Conservation (phyloP, 2,797 vertebrate genomes). For the Onychomys arenicola region DNA sequence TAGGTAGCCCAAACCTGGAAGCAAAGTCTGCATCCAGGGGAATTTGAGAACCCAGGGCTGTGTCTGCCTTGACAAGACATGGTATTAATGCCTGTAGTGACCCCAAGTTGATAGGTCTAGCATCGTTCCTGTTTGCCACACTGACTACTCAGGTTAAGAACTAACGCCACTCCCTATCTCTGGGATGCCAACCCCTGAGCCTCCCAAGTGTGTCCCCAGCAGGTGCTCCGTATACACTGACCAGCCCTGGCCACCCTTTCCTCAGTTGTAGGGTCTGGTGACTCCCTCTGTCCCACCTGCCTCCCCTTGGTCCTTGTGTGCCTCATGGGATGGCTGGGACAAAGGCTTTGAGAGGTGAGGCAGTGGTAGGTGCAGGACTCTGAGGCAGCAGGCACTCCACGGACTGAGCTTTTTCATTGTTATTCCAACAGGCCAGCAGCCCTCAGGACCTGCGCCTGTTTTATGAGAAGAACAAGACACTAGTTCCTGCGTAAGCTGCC, state of each 20-base stretch:
- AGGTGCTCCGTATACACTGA: neutral
- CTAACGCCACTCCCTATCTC: neutral
- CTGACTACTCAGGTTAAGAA: neutral
- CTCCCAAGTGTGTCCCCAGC: neutral
- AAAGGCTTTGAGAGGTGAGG: neutral
- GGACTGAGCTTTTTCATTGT: neutral
- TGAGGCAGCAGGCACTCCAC: neutral
- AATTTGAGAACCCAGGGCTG: neutral
- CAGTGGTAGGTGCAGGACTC: too few species aligned
- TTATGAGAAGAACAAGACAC: constrained; percentile 96
- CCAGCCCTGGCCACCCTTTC: neutral
- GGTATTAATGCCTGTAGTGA: neutral
- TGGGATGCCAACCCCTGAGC: neutral
- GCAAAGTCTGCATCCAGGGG: neutral
- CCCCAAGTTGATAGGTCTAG: neutral
- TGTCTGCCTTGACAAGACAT: neutral
- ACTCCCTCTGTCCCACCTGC: neutral
- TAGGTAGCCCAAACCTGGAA: too few species aligned
- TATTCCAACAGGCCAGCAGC: constrained; percentile 92
- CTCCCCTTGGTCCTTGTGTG: neutral
- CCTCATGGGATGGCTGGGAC: neutral
- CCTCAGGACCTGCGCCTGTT: constrained; percentile 97
- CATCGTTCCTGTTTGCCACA: neutral
- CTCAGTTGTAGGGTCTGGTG: neutral
- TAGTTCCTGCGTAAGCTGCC: constrained; percentile 93